Evolutionary conservation across 2,797 vertebrate genomes (phyloP), one percentile per base, ranked within the genome.

Genomic region (Micropoecilia bifurca): DNA sequence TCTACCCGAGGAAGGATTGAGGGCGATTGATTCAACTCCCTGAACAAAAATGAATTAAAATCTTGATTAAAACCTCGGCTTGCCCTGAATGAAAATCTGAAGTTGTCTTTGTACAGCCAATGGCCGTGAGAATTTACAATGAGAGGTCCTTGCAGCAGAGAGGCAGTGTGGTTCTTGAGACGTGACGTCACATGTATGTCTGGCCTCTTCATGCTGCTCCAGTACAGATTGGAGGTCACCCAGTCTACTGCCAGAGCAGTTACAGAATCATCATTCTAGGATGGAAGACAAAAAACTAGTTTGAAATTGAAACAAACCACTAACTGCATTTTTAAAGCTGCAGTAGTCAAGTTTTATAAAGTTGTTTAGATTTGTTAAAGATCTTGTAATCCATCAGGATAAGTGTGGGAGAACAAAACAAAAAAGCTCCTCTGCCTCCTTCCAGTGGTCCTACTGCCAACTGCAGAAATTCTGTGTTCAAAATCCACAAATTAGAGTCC

Each of bases 221-320:
- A 99, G 90, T 97, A 99, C 14, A 99, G 80, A 88, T 97, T 98
- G 1, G 92, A 92, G 0, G 96, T 97, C 85, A 97, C 89, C 98
- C 98, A 99, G 93, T 99, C 97, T 3, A 98, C 90, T 22, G 97
- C 97, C 74, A 99, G 80, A 50, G 95, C 93, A 0, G 93, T 95
- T 0, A 96, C 87, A 0, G 92, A 81, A 0, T 87, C 94, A n/a
- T 93, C 95, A 89, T 93, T 73, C 1, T 72, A 61, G 25, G 43
- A 61, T 0, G 1, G 10, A 87, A 36, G 79, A 63, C 4, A 1
- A n/a, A 59, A 13, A 59, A 6, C 3, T 1, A 25, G 39, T 55
- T 74, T 73, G 3, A 39, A 9, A 10, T 63, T 63, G 9, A 66
- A 66, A 66, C 14, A 41, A 69, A 68, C 6, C 6, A 53, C 39